A percentile compares a stretch with the other conserved stretches of the same genome.
Evolutionary conservation across 2,797 vertebrate species (phyloP).

Genomic region (Loriculus beryllinus): DNA sequence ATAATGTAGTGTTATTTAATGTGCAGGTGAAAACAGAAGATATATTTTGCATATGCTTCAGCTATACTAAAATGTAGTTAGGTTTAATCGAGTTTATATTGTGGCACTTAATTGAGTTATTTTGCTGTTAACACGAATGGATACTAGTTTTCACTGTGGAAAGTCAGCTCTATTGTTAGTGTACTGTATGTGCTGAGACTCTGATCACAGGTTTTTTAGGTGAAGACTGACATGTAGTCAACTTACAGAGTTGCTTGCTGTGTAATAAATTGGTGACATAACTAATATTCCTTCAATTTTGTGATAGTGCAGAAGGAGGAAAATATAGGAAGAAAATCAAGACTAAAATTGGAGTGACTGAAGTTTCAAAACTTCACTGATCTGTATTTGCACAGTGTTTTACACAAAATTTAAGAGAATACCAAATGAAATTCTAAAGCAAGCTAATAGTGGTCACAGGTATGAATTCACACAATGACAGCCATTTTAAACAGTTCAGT

Average conservation of each 20-base stretch:
- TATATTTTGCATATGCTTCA: background rate
- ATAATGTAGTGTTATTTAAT: background rate
- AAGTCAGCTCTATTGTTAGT: background rate
- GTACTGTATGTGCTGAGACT: background rate
- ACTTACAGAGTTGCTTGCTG: background rate
- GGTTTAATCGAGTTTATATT: background rate
- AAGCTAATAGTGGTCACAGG: background rate
- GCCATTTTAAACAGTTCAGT: background rate
- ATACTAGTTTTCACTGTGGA: background rate
- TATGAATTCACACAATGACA: background rate
- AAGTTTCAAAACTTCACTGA: background rate
- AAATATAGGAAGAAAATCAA: background rate
- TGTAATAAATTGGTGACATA: background rate
- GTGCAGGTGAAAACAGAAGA: background rate
- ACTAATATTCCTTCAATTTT: background rate
- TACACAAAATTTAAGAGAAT: background rate
- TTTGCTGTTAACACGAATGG: background rate
- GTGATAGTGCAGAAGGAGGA: background rate
- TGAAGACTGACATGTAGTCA: background rate
- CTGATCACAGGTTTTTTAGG: rapidly evolving
- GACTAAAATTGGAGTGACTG: background rate
- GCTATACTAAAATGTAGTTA: background rate
- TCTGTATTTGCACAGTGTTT: background rate
- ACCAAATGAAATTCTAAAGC: background rate
- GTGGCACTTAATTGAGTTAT: background rate